A percentile compares a stretch with the other conserved stretches of the same genome.
Conservation (phyloP, 2,797 vertebrate species). For the Tachyglossus aculeatus region DNA sequence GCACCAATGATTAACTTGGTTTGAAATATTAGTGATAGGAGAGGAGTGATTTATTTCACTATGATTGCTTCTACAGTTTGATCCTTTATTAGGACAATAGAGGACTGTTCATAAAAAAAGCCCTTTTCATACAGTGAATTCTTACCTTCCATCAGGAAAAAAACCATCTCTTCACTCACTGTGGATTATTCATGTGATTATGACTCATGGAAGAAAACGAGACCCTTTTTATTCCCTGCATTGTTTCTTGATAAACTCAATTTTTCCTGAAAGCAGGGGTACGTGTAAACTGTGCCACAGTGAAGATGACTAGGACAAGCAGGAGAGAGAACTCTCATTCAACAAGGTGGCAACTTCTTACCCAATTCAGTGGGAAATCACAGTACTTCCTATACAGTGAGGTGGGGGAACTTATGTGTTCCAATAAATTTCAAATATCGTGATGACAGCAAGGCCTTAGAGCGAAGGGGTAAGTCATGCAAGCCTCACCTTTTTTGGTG, state of each 20-base stretch:
- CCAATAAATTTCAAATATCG: not conserved
- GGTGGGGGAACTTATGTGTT: not conserved
- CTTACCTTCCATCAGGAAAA: no score
- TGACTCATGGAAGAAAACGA: not conserved
- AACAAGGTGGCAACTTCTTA: not conserved
- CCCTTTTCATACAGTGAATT: no score
- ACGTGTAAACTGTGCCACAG: not conserved
- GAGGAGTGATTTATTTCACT: constrained; percentile 6
- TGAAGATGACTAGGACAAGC: not conserved
- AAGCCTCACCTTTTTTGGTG: not conserved
- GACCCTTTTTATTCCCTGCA: not conserved
- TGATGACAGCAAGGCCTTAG: not conserved
- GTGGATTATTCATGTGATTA: not conserved
- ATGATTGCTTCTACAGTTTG: not conserved
- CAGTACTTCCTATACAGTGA: not conserved
- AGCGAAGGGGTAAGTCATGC: not conserved
- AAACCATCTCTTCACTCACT: no score
- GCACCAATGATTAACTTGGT: not conserved
- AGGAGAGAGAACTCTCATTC: not conserved
- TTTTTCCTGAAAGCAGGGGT: not conserved
- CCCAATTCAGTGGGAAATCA: not conserved
- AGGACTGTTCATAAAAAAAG: not conserved
- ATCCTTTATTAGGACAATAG: constrained; percentile 3
- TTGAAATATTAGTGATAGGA: not conserved
- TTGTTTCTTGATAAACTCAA: not conserved